Percentiles rank a stretch among this genome's conserved stretches.
Conservation (phyloP, 2,113 vertebrate species). For the Microtus oregoni region DNA sequence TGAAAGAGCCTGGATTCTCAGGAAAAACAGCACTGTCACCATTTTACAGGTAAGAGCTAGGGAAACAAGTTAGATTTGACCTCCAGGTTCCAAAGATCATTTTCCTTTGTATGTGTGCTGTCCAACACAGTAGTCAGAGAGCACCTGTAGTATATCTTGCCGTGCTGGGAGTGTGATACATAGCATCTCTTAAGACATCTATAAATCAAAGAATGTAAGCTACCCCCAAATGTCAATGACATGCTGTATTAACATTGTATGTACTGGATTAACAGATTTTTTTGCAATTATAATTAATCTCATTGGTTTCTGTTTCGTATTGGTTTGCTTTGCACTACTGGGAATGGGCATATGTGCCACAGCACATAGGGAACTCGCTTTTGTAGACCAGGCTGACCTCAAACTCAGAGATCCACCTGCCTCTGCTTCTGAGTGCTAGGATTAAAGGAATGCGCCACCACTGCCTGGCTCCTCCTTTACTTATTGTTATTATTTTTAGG, state of each 20-base stretch:
- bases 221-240: not conserved
- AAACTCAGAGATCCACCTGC: too few relatives aligned
- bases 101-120: not conserved
- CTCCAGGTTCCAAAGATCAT: not conserved
- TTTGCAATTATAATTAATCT: slow-evolving; percentile 43
- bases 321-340: not conserved
- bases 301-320: not conserved
- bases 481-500: not conserved
- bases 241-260: not conserved
- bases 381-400: too few relatives aligned
- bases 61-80: slow-evolving; percentile 16
- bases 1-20: slow-evolving; percentile 38
- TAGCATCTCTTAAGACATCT: not conserved
- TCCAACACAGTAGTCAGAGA: not conserved
- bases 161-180: not conserved
- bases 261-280: not conserved
- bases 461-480: too few relatives aligned
- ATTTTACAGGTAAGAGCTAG: slow-evolving; percentile 17
- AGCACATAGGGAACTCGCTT: too few relatives aligned
- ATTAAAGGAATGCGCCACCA: too few relatives aligned
- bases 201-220: slow-evolving; percentile 18
- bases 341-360: not conserved
- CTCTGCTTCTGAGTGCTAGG: too few relatives aligned
- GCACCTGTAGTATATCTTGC: not conserved
- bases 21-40: not conserved